Base-by-base conservation (phyloP, 2,888 invertebrate genomes). In the Heteromyza rotundicornis region DNA sequence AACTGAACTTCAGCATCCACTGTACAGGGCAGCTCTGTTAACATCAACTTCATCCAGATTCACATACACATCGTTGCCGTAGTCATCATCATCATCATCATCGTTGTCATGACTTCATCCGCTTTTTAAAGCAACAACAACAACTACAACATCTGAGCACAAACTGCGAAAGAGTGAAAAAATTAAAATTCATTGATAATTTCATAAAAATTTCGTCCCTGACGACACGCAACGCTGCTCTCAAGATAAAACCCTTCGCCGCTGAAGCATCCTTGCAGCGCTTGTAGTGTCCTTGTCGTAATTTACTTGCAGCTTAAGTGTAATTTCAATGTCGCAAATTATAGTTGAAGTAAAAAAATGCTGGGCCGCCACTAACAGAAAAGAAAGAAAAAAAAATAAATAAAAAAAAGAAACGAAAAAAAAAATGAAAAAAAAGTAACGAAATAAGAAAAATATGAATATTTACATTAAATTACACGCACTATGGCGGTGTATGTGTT, bases 251-350 rank as follows among this genome's bases (percentile, higher is more conserved):
- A n/a, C n/a, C 16, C 40, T 40, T 40, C 40, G 5, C 16, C 12
- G 10, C 3, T 40, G 40, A 47, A 47, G 47, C 20, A 47, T 19
- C 20, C 19, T 19, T 40, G 10, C 27, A 27, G 7, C 40, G 35
- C 19, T 51, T 40, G 35, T 5, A 59, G 58, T 59, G 58, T 59
- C 58, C 58, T 59, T 59, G 52, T 59, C 40, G 52, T 52, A 52
- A 59, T 59, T 59, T 44, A 59, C 58, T 59, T 59, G 58, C 36
- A 44, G 58, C 57, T 59, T 40, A 44, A 59, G 58, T 59, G 58
- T 40, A 59, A 52, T 59, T 51, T 52, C 35, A 14, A 22, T 52
- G 22, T 40, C 19, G 44, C 32, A 59, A 44, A 59, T 59, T 59
- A 59, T 36, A 24, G 52, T 19, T 14, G 8, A 3, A n/a, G 40